Evolutionary conservation across 2,888 invertebrate species (phyloP), one percentile per base, ranked within the genome.

Genomic region (Acronicta alni): DNA sequence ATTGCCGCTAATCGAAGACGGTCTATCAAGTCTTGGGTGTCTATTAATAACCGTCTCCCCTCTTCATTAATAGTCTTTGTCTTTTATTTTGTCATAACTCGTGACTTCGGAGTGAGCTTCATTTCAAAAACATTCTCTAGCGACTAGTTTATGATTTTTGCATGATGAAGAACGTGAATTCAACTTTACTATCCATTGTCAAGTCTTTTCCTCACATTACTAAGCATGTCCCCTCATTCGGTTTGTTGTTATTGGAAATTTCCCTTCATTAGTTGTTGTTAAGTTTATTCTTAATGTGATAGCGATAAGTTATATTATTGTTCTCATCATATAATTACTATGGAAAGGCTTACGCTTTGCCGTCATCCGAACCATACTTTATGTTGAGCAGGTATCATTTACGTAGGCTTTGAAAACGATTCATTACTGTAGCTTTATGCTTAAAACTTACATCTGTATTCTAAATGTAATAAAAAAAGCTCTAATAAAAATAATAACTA

Each of bases 181-280:
- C 71, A 77, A 71, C 56, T 75, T 49, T 76, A 60, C 61, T 76
- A 72, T 81, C 78, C 85, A 86, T 85, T 86, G 84, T 87, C 83
- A 72, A 86, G 83, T 87, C 77, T 72, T 61, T 79, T 61, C 78
- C 86, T 85, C 77, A 87, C 88, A 90, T 88, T 79, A 72, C 74
- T 79, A 81, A 81, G 92, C 92, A 91, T 91, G 92, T 77, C 84
- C 85, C 84, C 81, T 79, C 85, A 86, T 87, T 80, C 78, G 78
- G 81, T 72, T 79, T 73, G 80, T 80, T 79, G 78, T 79, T 54
- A 52, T 69, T 72, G 77, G 69, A 76, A 79, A 67, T 42, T 71
- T 67, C 71, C 72, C 71, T 79, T 80, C 82, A 83, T 83, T 86
- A 85, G 85, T 83, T 81, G 80, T 79, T 86, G 79, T 79, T 67